These are phyloP conservation scores for Sinohyriopsis cumingii DNA, from an alignment of 2,888 invertebrate species.

Conservation along the genomic window DNA sequence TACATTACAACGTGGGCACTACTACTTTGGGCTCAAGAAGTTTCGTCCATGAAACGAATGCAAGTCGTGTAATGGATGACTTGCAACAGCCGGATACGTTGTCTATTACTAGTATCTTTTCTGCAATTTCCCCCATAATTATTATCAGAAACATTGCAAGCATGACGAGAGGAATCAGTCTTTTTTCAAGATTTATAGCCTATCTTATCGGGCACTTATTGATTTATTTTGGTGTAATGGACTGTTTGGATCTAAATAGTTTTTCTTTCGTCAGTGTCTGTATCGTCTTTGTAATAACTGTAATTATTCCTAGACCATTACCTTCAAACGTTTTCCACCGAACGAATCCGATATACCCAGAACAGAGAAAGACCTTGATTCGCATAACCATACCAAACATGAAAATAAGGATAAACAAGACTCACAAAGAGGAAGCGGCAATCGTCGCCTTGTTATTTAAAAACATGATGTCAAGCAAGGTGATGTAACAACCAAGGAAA, in stretches of 20 bases:
- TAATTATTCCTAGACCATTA: slow-evolving; percentile 78
- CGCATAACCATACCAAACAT: too few species aligned
- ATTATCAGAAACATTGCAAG: slow-evolving; percentile 89
- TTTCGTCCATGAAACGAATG: slow-evolving; percentile 81
- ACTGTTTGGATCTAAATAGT: slow-evolving; percentile 85
- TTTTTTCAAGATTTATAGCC: slow-evolving; percentile 85
- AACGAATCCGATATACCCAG: not conserved
- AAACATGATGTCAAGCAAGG: too few species aligned
- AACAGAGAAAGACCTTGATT: too few species aligned
- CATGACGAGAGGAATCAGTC: slow-evolving; percentile 86
- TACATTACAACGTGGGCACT: slow-evolving; percentile 84
- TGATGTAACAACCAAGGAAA: too few species aligned
- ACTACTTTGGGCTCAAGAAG: slow-evolving; percentile 82
- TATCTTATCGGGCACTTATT: slow-evolving; percentile 84
- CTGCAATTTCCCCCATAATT: slow-evolving; percentile 85
- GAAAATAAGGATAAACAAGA: too few species aligned
- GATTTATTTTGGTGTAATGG: slow-evolving; percentile 78
- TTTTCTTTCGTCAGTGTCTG: slow-evolving; percentile 83
- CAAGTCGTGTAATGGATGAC: slow-evolving; percentile 87
- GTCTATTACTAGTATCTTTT: slow-evolving; percentile 96
- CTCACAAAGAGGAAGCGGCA: too few species aligned
- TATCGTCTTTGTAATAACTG: slow-evolving; percentile 82
- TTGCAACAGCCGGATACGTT: slow-evolving; percentile 90
- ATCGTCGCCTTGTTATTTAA: too few species aligned
- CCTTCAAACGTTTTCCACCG: slow-evolving; percentile 32